Conservation (phyloP, 1,140 invertebrate species). For the Centruroides vittatus region DNA sequence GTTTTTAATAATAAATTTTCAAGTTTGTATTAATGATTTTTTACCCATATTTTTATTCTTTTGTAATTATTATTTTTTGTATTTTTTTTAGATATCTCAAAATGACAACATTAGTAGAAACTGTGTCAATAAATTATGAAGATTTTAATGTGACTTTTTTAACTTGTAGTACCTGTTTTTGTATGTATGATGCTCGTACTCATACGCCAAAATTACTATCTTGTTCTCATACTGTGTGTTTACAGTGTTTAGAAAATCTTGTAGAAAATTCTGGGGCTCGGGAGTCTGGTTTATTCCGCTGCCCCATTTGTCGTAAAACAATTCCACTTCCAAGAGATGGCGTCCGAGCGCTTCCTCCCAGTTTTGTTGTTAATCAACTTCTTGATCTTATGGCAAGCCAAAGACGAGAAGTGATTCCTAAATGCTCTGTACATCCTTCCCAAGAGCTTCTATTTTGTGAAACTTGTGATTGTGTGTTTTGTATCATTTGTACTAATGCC, state of each 20-base stretch:
- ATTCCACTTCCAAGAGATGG: constrained; percentile 81
- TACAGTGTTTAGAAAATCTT: constrained; percentile 75
- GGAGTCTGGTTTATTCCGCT: constrained; percentile 66
- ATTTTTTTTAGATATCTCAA: no score
- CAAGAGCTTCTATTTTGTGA: constrained; percentile 87
- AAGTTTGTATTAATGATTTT: no score
- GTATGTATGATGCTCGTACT: constrained; percentile 75
- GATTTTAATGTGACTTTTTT: constrained; percentile 96
- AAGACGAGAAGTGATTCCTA: constrained; percentile 79
- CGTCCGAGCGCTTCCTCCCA: constrained; percentile 76
- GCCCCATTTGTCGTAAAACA: constrained; percentile 86
- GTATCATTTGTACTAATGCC: constrained; percentile 50
- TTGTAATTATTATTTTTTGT: no score
- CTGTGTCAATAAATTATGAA: constrained; percentile 93
- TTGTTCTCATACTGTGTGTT: constrained; percentile 87
- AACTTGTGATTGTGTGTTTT: constrained; percentile 90
- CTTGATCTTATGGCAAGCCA: constrained; percentile 84
- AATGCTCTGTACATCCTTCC: constrained; percentile 64
- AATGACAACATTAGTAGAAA: constrained; percentile 71
- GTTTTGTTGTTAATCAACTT: constrained; percentile 87
- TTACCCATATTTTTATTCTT: no score
- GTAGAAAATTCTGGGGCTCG: constrained; percentile 46
- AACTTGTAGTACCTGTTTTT: constrained; percentile 88
- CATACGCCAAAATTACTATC: constrained; percentile 84
- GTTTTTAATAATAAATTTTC: no score